Base-by-base conservation (phyloP, 1,140 invertebrate species). In the Zaprionus inermis region DNA sequence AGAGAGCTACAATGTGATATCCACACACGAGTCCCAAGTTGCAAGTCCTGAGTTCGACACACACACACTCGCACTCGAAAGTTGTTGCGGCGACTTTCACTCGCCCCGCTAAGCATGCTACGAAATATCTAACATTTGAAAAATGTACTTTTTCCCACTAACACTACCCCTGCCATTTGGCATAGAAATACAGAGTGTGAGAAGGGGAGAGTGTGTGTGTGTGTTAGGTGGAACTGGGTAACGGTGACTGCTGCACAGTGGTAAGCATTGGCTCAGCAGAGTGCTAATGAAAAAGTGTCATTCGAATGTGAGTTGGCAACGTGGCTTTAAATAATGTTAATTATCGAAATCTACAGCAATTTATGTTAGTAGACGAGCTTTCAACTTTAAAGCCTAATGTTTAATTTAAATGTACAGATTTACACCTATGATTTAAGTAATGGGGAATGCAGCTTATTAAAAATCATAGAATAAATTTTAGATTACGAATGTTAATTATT, bases 111-210 rank as follows among this genome's bases (percentile, higher is more conserved):
- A 84, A 76, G 80, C 74, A 78, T 76, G 73, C 83, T 78, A 69
- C 84, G 56, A 68, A 78, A 82, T 89, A 71, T 61, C 67, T 78
- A 83, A 72, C 79, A 91, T 91, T 91, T 91, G 90, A 91, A 91
- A 91, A 91, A 91, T 91, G 63, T 83, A 91, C 84, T 91, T 91
- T 91, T 90, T 75, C 22, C 44, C 44, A 22, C 44, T 22, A 49
- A 49, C 44, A 49, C 44, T 49, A 20, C 44, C 44, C 44, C 44
- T 49, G 18, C 44, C 44, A 18, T 18, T 18, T 49, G 7, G 5
- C 7, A 41, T 5, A 38, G 14, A 46, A 7, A 46, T 38, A 38
- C 14, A 38, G 36, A 38, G 36, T 38, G 36, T 7, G 36, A 52
- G 51, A 24, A 12, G 30, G 44, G 5, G 18, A 5, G 18, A 22